phyloP scores from a whole-genome alignment of 2,797 vertebrate species.

The Orientallactaga sibirica region DNA sequence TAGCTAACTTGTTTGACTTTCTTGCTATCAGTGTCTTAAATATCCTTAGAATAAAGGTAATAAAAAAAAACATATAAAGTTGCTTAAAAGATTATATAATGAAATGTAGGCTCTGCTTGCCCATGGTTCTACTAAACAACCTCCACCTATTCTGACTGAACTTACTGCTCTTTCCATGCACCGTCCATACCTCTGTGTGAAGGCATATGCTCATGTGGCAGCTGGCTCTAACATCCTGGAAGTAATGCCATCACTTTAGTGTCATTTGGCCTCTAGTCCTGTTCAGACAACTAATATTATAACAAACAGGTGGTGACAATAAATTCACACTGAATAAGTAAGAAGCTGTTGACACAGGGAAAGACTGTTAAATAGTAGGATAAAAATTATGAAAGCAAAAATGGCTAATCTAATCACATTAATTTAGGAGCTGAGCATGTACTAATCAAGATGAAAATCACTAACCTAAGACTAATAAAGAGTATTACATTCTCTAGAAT shows the following conservation, averaged over 20 bases:
- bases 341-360: neutral
- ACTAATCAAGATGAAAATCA: neutral
- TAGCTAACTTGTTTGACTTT: neutral
- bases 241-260: neutral
- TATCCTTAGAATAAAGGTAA: neutral
- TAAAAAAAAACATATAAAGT: neutral
- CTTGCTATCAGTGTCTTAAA: neutral
- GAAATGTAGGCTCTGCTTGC: neutral
- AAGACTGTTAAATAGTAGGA: neutral
- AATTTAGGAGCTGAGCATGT: neutral
- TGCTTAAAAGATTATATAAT: neutral
- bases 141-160: neutral
- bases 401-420: neutral
- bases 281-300: neutral
- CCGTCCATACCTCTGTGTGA: neutral
- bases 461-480: neutral
- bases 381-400: neutral
- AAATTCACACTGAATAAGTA: neutral
- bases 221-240: neutral
- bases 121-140: neutral
- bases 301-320: neutral
- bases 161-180: too few species aligned
- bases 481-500: neutral
- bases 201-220: too few species aligned
- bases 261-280: neutral